phyloP scores from a whole-genome alignment of 2,113 vertebrate genomes.

The Cyanoderma ruficeps region DNA sequence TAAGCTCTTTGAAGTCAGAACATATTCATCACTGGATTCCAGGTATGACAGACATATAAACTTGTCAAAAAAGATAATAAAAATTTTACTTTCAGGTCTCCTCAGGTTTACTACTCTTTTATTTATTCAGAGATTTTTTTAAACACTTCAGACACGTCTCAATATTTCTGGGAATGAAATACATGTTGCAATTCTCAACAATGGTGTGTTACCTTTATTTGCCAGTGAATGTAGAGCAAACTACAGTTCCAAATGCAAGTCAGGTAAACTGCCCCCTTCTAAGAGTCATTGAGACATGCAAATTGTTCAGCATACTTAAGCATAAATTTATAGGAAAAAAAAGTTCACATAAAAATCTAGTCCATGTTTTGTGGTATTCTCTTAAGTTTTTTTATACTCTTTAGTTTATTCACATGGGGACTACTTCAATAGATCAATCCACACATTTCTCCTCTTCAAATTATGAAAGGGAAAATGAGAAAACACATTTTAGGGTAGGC shows the following conservation, averaged over 20 bases:
- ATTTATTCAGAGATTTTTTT: neutral
- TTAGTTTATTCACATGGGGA: neutral
- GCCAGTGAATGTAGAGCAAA: neutral
- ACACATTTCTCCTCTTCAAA: neutral
- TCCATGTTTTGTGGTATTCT: neutral
- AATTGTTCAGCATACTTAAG: neutral
- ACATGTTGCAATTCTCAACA: neutral
- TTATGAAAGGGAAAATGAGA: neutral
- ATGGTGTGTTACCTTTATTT: neutral
- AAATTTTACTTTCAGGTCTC: neutral
- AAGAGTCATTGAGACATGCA: neutral
- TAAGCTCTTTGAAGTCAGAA: neutral
- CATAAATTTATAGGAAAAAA: neutral
- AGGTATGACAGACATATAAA: neutral
- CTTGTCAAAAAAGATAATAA: neutral
- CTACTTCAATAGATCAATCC: neutral
- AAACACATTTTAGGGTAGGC: neutral
- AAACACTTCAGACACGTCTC: neutral
- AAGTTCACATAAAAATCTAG: neutral
- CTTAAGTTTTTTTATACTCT: neutral
- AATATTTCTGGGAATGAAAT: neutral
- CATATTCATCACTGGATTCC: accelerated
- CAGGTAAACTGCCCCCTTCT: neutral
- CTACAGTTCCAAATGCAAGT: neutral
- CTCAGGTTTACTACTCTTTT: neutral